phyloP scores from a whole-genome alignment of 2,888 invertebrate species.

The Parapristionchus giblindavisi region DNA sequence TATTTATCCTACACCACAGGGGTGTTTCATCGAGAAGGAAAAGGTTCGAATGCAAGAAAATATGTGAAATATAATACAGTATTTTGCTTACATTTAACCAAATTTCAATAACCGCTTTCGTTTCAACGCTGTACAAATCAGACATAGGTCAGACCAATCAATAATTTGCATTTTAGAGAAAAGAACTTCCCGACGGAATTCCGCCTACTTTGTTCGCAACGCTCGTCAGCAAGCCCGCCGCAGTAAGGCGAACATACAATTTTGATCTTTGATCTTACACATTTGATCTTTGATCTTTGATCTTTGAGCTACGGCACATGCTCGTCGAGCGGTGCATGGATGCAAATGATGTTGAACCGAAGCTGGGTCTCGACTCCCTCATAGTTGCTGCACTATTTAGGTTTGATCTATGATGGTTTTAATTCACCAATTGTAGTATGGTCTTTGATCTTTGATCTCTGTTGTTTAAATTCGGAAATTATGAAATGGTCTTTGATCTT shows the following conservation, averaged over 20 bases:
- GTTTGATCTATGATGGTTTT: too few species aligned
- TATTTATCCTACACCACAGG: background rate
- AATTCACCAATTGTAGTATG: too few species aligned
- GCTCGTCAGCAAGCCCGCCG: background rate
- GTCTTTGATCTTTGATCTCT: background rate
- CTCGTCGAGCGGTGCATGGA: background rate
- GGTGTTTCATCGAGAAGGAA: too few species aligned
- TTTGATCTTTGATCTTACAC: background rate
- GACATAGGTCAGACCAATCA: too few species aligned
- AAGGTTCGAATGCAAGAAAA: too few species aligned
- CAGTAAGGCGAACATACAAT: background rate
- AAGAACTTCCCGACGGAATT: slow-evolving; percentile 3
- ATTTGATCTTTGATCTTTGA: slow-evolving; percentile 9
- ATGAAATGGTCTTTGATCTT: too few species aligned
- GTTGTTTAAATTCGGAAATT: too few species aligned
- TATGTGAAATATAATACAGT: too few species aligned
- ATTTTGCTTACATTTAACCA: too few species aligned
- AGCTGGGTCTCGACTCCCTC: background rate
- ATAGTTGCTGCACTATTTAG: slow-evolving; percentile 23
- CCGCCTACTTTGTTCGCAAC: slow-evolving; percentile 26
- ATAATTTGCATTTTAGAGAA: too few species aligned
- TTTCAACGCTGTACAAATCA: too few species aligned
- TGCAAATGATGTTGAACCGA: background rate
- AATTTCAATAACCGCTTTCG: too few species aligned
- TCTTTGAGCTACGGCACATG: slow-evolving; percentile 26